These are phyloP conservation scores for Malurus alboscapulatus DNA, from an alignment of 2,113 vertebrate species.

Conservation along the genomic window DNA sequence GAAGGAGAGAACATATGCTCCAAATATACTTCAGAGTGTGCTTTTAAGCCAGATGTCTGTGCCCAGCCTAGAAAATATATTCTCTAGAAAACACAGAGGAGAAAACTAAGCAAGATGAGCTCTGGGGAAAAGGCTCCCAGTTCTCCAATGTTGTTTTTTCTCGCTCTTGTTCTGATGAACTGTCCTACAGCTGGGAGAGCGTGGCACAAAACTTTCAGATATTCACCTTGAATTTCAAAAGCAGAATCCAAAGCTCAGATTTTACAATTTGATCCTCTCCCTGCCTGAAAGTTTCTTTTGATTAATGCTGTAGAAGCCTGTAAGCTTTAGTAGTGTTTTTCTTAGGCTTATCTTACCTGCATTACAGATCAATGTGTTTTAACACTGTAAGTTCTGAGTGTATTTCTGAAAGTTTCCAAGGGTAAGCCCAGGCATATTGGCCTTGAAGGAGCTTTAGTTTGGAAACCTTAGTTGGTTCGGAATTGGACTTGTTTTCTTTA, in stretches of 20 bases:
- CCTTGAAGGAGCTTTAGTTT: not conserved
- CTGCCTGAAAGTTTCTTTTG: conserved; percentile 43
- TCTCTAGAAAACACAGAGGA: not conserved
- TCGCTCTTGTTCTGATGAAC: not conserved
- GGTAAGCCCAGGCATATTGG: not conserved
- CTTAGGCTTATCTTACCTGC: conserved; percentile 33
- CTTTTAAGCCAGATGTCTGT: not conserved
- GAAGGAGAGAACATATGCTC: not conserved
- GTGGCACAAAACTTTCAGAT: not conserved
- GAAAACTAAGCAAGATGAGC: not conserved
- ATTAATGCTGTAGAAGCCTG: conserved; percentile 27
- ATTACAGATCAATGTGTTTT: conserved; percentile 18
- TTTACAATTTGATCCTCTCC: conserved; percentile 25
- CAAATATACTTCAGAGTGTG: not conserved
- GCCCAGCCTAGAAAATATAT: not conserved
- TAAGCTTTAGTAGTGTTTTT: conserved; percentile 44
- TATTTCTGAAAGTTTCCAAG: not conserved
- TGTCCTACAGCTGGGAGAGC: not conserved
- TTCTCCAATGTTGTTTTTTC: not conserved
- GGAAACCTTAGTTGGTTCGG: not conserved
- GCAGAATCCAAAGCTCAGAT: conserved; percentile 4
- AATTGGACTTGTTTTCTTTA: not conserved
- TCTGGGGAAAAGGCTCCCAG: not conserved
- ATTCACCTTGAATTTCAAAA: conserved; percentile 20
- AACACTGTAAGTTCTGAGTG: not conserved